These are phyloP conservation scores for Stenolophus ochropezus DNA, from an alignment of 2,888 invertebrate species.

Conservation along the genomic window DNA sequence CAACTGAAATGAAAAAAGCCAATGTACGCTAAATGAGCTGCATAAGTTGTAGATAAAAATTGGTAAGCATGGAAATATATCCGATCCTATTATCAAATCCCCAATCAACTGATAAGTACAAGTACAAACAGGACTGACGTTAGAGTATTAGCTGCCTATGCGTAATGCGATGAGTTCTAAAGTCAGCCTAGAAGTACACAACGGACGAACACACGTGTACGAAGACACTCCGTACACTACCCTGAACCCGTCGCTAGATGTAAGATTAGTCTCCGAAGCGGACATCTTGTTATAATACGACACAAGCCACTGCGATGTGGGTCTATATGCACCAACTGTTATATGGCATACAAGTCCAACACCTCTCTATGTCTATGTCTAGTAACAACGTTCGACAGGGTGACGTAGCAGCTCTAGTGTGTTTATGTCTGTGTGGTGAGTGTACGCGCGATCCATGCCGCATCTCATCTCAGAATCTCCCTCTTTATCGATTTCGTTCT, in stretches of 20 bases:
- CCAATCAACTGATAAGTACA: constrained; percentile 50
- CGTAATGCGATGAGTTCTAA: constrained; percentile 15
- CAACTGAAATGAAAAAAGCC: constrained; percentile 9
- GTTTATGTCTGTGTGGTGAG: constrained; percentile 32
- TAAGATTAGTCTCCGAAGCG: constrained; percentile 56
- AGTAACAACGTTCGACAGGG: constrained; percentile 30
- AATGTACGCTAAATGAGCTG: constrained; percentile 4
- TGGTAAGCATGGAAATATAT: neutral
- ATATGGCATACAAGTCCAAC: constrained; percentile 48
- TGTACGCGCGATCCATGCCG: neutral
- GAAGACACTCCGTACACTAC: constrained; percentile 52
- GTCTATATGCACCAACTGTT: constrained; percentile 51
- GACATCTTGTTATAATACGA: constrained; percentile 58
- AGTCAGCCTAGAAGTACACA: constrained; percentile 33
- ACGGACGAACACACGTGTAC: constrained; percentile 51
- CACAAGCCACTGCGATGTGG: constrained; percentile 54
- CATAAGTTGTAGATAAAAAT: neutral
- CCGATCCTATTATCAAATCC: constrained; percentile 20
- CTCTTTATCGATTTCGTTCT: constrained; percentile 10
- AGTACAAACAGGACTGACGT: constrained; percentile 25
- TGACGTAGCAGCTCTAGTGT: constrained; percentile 4
- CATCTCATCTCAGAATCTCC: constrained; percentile 53
- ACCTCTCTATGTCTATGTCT: constrained; percentile 53
- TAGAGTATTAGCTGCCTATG: constrained; percentile 22
- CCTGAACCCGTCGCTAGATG: constrained; percentile 49